Evolutionary conservation across 2,797 vertebrate species (phyloP).

Genomic region (Mormyrops boulengeri): DNA sequence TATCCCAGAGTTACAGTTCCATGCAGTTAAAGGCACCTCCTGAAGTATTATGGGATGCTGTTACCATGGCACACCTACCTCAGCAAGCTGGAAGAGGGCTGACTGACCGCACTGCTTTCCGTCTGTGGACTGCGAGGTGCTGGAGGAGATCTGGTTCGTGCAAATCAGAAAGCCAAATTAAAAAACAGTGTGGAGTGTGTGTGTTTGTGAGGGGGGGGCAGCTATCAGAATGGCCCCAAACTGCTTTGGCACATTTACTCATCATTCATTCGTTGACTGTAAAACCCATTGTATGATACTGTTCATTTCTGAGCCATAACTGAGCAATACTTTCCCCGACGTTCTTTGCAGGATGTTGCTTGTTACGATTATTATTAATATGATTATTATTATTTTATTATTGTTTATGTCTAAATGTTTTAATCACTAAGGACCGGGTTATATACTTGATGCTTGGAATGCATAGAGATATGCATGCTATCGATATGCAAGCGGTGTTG

Average conservation of each 20-base stretch:
- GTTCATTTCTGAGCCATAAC: not conserved
- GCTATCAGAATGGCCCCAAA: not conserved
- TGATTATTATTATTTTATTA: not conserved
- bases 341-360: not conserved
- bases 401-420: not conserved
- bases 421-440: not conserved
- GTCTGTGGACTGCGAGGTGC: constrained; percentile 70
- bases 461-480: not conserved
- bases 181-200: not conserved
- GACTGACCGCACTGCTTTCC: constrained; percentile 84
- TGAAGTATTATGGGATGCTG: not conserved
- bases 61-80: constrained; percentile 63
- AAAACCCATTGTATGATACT: not conserved
- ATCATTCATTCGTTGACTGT: not conserved
- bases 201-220: not conserved
- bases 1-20: not conserved
- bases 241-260: not conserved
- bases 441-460: not conserved
- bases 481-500: not conserved
- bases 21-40: not conserved
- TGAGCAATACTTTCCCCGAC: not conserved
- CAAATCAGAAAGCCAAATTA: not conserved
- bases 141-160: constrained; percentile 64
- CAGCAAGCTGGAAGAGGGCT: constrained; percentile 89
- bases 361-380: not conserved